These are phyloP conservation scores for Falco rusticolus DNA, from an alignment of 2,797 vertebrate genomes.

Conservation along the genomic window DNA sequence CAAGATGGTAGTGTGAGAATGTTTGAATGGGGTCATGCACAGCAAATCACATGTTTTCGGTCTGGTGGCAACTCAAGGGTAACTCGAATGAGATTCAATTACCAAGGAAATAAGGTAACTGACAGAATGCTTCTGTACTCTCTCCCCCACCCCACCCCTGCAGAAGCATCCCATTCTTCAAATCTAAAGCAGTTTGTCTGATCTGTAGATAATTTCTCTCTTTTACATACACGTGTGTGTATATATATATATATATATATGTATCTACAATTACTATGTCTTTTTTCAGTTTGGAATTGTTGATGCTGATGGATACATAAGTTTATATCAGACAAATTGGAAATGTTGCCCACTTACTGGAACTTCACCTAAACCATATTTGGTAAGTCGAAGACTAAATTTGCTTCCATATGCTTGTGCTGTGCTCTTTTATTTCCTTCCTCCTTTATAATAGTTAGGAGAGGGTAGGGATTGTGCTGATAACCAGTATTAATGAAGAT, in stretches of 20 bases:
- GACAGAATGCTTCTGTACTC: background rate
- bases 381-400: constrained; percentile 81
- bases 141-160: too few species aligned
- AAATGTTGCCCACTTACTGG: constrained; percentile 84
- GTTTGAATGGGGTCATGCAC: constrained; percentile 99
- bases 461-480: background rate
- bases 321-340: constrained; percentile 96
- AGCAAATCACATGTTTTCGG: constrained; percentile 96
- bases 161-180: background rate
- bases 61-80: constrained; percentile 93
- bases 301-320: constrained; percentile 94
- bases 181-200: background rate
- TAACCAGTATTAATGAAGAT: background rate
- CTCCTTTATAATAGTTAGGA: background rate
- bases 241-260: background rate
- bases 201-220: background rate
- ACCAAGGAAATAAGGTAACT: constrained; percentile 97
- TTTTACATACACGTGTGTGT: background rate
- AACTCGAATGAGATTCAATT: constrained; percentile 95
- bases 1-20: constrained; percentile 98
- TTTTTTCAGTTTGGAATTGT: constrained; percentile 91
- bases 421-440: background rate
- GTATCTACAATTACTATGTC: background rate
- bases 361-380: constrained; percentile 89
- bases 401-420: background rate